These are phyloP conservation scores for Pachyrhynchus sulphureomaculatus DNA, from an alignment of 1,140 invertebrate genomes.

Conservation along the genomic window DNA sequence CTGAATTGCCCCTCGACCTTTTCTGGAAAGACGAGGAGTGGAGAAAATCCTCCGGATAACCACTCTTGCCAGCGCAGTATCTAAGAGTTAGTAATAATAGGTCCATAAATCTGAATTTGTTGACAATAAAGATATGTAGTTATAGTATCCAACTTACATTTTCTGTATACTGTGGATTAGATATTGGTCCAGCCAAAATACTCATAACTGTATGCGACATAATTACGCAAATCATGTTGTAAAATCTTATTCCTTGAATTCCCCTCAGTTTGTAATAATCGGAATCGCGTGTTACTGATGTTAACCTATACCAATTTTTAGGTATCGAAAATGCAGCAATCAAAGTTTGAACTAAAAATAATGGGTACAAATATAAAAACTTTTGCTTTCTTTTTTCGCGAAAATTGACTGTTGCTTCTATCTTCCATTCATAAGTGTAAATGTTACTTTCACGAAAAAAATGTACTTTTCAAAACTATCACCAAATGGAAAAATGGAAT, in stretches of 20 bases:
- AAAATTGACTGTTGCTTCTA: too few relatives aligned
- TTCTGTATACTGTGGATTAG: conserved; percentile 37
- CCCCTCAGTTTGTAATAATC: conserved; percentile 29
- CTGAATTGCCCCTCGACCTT: too few relatives aligned
- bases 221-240: conserved; percentile 37
- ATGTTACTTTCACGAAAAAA: too few relatives aligned
- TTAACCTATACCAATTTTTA: conserved; percentile 38
- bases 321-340: conserved; percentile 37
- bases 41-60: too few relatives aligned
- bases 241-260: conserved; percentile 42
- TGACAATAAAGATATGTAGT: too few relatives aligned
- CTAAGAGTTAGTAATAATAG: too few relatives aligned
- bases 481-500: background rate
- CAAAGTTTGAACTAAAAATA: conserved; percentile 30
- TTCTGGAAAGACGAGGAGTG: too few relatives aligned
- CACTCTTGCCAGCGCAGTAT: too few relatives aligned
- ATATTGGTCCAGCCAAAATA: conserved; percentile 30
- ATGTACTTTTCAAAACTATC: background rate
- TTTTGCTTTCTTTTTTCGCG: background rate
- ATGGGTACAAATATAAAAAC: background rate
- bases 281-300: conserved; percentile 11
- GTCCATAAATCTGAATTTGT: too few relatives aligned
- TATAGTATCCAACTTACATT: too few relatives aligned
- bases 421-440: too few relatives aligned
- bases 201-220: conserved; percentile 35